Evolutionary conservation across 2,888 invertebrate species (phyloP), one percentile per base, ranked within the genome.

Genomic region (Zeuzera pyrina): DNA sequence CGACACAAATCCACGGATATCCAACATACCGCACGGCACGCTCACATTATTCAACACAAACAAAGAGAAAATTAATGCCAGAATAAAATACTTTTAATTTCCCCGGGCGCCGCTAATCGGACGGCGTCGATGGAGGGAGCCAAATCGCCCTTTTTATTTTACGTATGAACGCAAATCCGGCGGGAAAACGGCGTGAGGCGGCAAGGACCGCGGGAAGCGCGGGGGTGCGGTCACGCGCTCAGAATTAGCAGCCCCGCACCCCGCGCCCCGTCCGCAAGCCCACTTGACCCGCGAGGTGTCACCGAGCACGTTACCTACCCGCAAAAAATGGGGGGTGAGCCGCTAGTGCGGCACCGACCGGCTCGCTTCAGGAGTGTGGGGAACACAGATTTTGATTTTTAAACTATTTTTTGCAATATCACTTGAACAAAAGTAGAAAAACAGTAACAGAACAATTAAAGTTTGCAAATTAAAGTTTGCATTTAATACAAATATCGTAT

Each of bases 51-150:
- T 70, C 70, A 68, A 67, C 59, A 55, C 69, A 73, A 77, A 77
- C 71, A 77, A 73, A 77, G 72, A 69, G 65, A 63, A 69, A 74
- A 77, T 77, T 72, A 77, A 77, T 77, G 70, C 67, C 70, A 65
- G 70, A 77, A 77, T 77, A 77, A 77, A 77, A 79, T 76, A 77
- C 78, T 78, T 79, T 78, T 79, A 79, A 79, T 79, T 79, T 78
- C 79, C 78, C 79, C 66, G 72, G 78, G 74, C 78, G 72, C 74
- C 74, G 74, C 76, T 79, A 79, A 79, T 79, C 78, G 77, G 70
- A 62, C 69, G 60, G 66, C 66, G 70, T 65, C 76, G 69, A 72
- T 70, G 74, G 74, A 76, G 78, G 76, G 76, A 71, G 68, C 71
- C 70, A 74, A 76, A 76, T 76, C 78, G 78, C 76, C 78, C 77